Evolutionary conservation across 2,113 vertebrate genomes (phyloP).

Genomic region (Aleadryas rufinucha): DNA sequence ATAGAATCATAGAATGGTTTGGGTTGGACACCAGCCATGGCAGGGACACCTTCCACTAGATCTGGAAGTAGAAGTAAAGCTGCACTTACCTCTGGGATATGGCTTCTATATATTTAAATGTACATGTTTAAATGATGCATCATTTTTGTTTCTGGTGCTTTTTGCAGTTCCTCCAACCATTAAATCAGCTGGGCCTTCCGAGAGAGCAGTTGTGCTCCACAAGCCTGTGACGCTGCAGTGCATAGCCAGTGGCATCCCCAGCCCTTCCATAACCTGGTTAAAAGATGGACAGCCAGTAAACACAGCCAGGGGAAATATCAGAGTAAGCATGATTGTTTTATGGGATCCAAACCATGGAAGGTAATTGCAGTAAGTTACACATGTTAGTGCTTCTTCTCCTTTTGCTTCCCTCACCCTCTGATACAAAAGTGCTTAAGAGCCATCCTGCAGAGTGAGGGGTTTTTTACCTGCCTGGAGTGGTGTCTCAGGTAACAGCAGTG

Average conservation of each 20-base stretch:
- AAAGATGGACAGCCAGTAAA: constrained; percentile 90
- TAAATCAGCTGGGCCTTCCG: constrained; percentile 77
- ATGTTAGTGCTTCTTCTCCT: background rate
- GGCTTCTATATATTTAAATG: background rate
- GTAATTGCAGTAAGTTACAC: background rate
- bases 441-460: background rate
- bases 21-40: background rate
- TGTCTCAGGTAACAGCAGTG: background rate
- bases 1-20: background rate
- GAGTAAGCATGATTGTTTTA: constrained; percentile 70
- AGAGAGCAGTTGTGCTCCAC: constrained; percentile 83
- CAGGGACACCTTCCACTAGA: background rate
- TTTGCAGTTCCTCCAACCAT: constrained; percentile 88
- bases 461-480: background rate
- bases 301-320: constrained; percentile 80
- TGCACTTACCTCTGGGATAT: background rate
- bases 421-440: background rate
- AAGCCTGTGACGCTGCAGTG: constrained; percentile 84
- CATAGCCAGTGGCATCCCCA: constrained; percentile 86
- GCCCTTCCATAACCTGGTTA: constrained; percentile 90
- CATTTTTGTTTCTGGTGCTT: background rate
- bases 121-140: background rate
- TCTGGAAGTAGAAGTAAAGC: background rate
- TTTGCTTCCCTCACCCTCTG: background rate
- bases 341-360: background rate